Base-by-base conservation (phyloP, 2,888 invertebrate species). In the Leptothorax acervorum region DNA sequence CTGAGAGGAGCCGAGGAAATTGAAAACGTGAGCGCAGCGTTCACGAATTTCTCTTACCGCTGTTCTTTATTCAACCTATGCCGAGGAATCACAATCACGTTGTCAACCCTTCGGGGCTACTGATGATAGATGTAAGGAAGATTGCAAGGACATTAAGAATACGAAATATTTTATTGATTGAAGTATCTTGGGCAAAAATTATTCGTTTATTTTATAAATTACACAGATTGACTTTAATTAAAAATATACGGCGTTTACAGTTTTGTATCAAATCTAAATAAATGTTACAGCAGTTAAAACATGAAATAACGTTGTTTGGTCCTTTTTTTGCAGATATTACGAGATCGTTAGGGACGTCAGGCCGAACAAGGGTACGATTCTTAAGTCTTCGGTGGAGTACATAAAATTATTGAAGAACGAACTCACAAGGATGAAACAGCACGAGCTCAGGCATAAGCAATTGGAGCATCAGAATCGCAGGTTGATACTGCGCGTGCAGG, bases 361-460 rank as follows among this genome's bases (percentile, higher is more conserved):
- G 48, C 98, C 98, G 18, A 98, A 98, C 95, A 98, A 98, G 94
- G 99, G 99, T 18, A 99, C 99, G 1, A 99, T 99, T 89, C 96
- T 99, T n/a, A 99, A 99, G 95, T 99, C 99, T 57, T 99, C 99
- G 11, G 99, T 99, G 79, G 99, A 99, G 95, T 99, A 99, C 94
- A 99, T 99, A 92, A 97, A 98, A 94, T 97, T 98, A 87, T 95
- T 99, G 82, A 97, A 95, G 93, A 96, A 96, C 92, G 96, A 97
- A 94, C 96, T 97, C 83, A 97, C 97, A 81, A 96, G 97, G 90
- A 95, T 98, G 88, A 97, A 97, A 91, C 97, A 97, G 91, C 96
- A 97, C 90, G 98, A 98, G 93, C 96, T 96, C 85, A 96, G 97
- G 87, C 96, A 98, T 91, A 97, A 97, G 89, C 97, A 98, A 94